phyloP scores from a whole-genome alignment of 2,797 vertebrate genomes.

The Poeciliopsis gracilis region DNA sequence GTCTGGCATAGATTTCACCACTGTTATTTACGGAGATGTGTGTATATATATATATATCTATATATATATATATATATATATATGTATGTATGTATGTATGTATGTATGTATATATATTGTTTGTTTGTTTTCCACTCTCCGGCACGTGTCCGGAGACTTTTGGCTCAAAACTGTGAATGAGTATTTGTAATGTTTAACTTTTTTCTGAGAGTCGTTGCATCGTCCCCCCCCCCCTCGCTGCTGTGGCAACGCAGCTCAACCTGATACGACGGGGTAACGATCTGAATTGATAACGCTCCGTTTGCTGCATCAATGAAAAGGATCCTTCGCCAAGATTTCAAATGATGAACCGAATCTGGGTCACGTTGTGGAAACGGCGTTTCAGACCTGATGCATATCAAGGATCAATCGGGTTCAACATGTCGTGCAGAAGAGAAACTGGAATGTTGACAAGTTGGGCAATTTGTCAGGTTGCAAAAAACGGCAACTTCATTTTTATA shows the following conservation, averaged over 20 bases:
- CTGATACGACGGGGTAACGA: not conserved
- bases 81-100: too few relatives aligned
- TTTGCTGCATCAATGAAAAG: not conserved
- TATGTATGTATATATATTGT: too few relatives aligned
- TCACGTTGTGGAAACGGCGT: constrained; percentile 2
- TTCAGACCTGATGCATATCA: not conserved
- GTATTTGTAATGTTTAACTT: constrained; percentile 14
- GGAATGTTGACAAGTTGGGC: not conserved
- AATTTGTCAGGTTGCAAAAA: not conserved
- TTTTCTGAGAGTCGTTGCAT: not conserved
- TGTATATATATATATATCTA: too few relatives aligned
- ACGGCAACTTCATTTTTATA: not conserved
- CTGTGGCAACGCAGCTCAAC: not conserved
- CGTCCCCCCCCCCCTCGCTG: not conserved
- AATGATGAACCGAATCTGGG: not conserved
- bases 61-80: too few relatives aligned
- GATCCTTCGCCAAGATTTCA: not conserved
- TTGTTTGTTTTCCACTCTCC: too few relatives aligned
- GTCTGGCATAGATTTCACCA: not conserved
- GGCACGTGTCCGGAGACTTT: not conserved
- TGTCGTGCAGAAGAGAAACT: not conserved
- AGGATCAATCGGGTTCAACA: not conserved
- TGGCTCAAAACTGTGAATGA: not conserved
- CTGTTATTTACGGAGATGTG: too few relatives aligned
- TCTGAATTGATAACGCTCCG: too few relatives aligned